phyloP scores from a whole-genome alignment of 2,797 vertebrate genomes.

The Parauchenoglanis ngamensis region DNA sequence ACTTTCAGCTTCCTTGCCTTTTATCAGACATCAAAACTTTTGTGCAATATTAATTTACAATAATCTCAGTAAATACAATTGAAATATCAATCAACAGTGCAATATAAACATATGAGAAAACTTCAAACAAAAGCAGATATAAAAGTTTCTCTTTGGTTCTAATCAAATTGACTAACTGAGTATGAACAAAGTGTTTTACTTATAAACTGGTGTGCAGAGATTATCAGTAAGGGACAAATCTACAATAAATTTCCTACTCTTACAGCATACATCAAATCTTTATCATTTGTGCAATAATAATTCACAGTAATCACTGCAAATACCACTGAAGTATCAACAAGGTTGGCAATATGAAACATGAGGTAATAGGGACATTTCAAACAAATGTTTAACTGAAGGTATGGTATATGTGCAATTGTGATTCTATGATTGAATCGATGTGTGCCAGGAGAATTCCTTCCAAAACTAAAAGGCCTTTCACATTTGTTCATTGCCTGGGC shows the following conservation, averaged over 20 bases:
- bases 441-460: neutral
- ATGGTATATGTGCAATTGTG: neutral
- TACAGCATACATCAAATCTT: neutral
- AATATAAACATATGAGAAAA: neutral
- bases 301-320: neutral
- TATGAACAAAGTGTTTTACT: neutral
- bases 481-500: neutral
- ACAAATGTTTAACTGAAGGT: neutral
- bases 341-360: neutral
- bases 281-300: neutral
- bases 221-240: neutral
- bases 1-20: conserved; percentile 17
- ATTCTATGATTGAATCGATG: neutral
- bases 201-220: neutral
- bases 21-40: conserved; percentile 5
- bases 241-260: too few species aligned
- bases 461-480: neutral
- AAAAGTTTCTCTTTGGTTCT: neutral
- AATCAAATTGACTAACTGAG: neutral
- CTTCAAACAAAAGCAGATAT: neutral
- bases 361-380: neutral
- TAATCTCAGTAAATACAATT: conserved; percentile 1
- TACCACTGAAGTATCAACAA: neutral
- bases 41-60: conserved; percentile 6
- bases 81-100: neutral